Conservation (phyloP, 1,140 invertebrate genomes). For the Lordiphosa collinella region DNA sequence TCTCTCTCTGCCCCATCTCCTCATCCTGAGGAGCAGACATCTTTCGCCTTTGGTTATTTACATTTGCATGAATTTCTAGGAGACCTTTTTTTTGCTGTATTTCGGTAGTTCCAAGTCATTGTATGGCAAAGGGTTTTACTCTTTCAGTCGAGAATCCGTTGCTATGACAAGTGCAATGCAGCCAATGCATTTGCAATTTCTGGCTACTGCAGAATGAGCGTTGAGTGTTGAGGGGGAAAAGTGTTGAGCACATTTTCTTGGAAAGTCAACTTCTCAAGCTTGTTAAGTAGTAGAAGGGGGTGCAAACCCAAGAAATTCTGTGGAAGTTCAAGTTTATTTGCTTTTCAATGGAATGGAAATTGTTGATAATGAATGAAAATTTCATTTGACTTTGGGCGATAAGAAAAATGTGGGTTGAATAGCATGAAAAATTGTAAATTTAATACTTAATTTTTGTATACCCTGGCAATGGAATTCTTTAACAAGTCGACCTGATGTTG, state of each 20-base stretch:
- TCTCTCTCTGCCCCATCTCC: neutral
- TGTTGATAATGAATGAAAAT: neutral
- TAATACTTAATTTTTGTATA: too few relatives aligned
- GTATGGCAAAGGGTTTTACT: constrained; percentile 18
- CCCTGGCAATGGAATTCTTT: too few relatives aligned
- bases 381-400: too few relatives aligned
- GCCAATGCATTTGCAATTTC: neutral
- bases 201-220: too few relatives aligned
- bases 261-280: neutral
- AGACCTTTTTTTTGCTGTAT: constrained; percentile 17
- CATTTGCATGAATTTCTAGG: constrained; percentile 38
- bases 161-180: too few relatives aligned
- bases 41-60: constrained; percentile 31
- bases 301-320: constrained; percentile 7
- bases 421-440: too few relatives aligned
- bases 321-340: constrained; percentile 19
- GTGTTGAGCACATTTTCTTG: neutral
- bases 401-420: too few relatives aligned
- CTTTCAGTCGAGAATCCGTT: too few relatives aligned
- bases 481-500: too few relatives aligned
- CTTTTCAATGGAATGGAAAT: constrained; percentile 5
- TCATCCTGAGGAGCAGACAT: constrained; percentile 17
- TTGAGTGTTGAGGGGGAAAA: neutral
- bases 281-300: neutral
- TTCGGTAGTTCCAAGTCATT: constrained; percentile 46